Percentiles rank a stretch among this genome's conserved stretches.
Evolutionary conservation across 1,140 invertebrate genomes (phyloP).

Genomic region (Meteorus sp.): DNA sequence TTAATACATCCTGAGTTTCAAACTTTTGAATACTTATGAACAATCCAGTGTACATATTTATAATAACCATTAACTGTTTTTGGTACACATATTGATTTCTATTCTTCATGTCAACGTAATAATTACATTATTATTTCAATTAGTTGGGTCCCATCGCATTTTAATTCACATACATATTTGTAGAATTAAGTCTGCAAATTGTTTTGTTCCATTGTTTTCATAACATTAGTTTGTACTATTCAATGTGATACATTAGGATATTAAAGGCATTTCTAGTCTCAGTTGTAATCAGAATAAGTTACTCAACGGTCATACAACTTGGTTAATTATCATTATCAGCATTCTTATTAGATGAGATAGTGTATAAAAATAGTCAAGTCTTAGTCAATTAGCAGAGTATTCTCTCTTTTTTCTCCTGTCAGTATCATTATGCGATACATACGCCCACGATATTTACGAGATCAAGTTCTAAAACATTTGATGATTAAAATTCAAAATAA

Average conservation of each 20-base stretch:
- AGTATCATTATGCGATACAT: too few relatives aligned
- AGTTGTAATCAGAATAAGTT: slow-evolving; percentile 22
- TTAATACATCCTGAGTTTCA: slow-evolving; percentile 20
- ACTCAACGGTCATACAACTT: slow-evolving; percentile 11
- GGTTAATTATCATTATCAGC: not conserved
- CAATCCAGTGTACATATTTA: not conserved
- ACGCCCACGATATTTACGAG: too few relatives aligned
- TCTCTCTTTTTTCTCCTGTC: too few relatives aligned
- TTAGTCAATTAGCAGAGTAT: too few relatives aligned
- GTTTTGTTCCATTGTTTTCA: too few relatives aligned
- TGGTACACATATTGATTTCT: not conserved
- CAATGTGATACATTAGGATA: not conserved
- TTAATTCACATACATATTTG: slow-evolving; percentile 22
- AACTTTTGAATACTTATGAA: slow-evolving; percentile 7
- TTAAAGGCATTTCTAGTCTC: not conserved
- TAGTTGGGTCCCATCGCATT: slow-evolving; percentile 14
- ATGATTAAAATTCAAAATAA: not conserved
- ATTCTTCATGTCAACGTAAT: too few relatives aligned
- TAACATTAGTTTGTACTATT: slow-evolving; percentile 15
- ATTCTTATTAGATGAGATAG: not conserved
- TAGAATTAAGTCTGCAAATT: slow-evolving; percentile 10
- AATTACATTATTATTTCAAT: not conserved
- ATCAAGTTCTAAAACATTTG: not conserved
- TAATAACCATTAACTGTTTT: not conserved
- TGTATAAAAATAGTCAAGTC: too few relatives aligned